A percentile compares a stretch with the other conserved stretches of the same genome.
phyloP scores from a whole-genome alignment of 2,888 invertebrate genomes.

The Sinelater perroti region DNA sequence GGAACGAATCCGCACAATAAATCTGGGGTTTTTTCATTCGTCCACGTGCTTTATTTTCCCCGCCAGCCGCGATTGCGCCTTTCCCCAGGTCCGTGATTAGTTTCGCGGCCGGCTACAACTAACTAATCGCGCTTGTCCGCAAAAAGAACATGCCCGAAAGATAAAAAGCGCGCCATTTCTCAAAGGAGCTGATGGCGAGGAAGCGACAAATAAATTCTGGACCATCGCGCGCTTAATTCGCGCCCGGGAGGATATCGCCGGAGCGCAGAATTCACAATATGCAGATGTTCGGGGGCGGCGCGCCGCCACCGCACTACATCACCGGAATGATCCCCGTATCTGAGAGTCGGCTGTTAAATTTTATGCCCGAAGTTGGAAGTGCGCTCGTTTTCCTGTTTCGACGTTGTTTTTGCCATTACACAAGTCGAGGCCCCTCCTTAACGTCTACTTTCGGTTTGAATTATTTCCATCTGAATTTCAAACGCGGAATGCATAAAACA shows the following conservation, averaged over 20 bases:
- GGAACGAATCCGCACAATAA: conserved; percentile 34
- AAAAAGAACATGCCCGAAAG: conserved; percentile 24
- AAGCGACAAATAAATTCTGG: conserved; percentile 24
- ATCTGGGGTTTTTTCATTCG: conserved; percentile 34
- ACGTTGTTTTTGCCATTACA: conserved; percentile 36
- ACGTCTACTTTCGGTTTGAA: conserved; percentile 37
- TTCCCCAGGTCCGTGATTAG: conserved; percentile 35
- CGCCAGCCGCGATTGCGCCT: conserved; percentile 28
- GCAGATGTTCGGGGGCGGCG: conserved; percentile 42
- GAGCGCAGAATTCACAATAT: conserved; percentile 48
- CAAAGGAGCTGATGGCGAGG: conserved; percentile 21
- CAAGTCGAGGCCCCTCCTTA: conserved; percentile 35
- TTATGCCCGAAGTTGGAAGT: conserved; percentile 53
- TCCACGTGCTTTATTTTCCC: conserved; percentile 34
- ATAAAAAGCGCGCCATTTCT: conserved; percentile 23
- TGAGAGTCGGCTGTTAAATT: conserved; percentile 52
- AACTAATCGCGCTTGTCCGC: conserved; percentile 24
- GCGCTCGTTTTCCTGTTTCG: conserved; percentile 49
- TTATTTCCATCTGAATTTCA: conserved; percentile 31
- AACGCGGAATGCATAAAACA: conserved; percentile 23
- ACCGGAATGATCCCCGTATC: conserved; percentile 47
- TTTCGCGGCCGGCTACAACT: conserved; percentile 22
- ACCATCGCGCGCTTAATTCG: too few species aligned
- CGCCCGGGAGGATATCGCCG: conserved; percentile 36
- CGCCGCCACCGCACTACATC: conserved; percentile 31